A percentile compares a stretch with the other conserved stretches of the same genome.
Evolutionary conservation across 2,113 vertebrate species (phyloP).

Genomic region (Proterorhinus semilunaris): DNA sequence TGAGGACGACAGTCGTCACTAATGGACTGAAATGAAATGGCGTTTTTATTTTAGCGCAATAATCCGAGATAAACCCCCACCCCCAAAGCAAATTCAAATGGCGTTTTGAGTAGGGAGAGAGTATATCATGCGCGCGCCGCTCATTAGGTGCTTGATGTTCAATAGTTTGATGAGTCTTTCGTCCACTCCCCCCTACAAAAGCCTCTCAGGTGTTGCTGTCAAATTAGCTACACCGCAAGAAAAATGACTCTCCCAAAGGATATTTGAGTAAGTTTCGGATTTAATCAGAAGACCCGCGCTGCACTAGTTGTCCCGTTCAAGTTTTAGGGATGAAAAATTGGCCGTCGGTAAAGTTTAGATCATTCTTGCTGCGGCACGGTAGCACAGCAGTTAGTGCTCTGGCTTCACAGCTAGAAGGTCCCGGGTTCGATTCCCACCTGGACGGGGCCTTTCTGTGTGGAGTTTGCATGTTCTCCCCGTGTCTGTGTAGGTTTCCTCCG

Average conservation of each 20-base stretch:
- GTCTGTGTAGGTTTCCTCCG: too few relatives aligned
- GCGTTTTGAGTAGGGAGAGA: not conserved
- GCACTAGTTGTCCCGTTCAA: not conserved
- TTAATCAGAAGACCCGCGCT: slow-evolving; percentile 10
- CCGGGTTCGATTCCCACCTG: too few relatives aligned
- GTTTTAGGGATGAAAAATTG: not conserved
- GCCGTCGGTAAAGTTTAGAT: not conserved
- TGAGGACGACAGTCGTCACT: slow-evolving; percentile 9
- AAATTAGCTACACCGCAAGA: slow-evolving; percentile 9
- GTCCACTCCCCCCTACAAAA: not conserved
- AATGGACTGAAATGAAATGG: slow-evolving; percentile 15
- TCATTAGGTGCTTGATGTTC: slow-evolving; percentile 1
- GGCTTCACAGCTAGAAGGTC: too few relatives aligned
- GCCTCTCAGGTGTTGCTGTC: not conserved
- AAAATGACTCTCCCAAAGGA: slow-evolving; percentile 13
- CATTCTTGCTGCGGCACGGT: not conserved
- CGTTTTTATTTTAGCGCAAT: slow-evolving; percentile 23
- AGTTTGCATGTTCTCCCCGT: too few relatives aligned
- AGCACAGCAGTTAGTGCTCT: too few relatives aligned
- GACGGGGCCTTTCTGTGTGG: too few relatives aligned
- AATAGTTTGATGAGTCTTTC: not conserved
- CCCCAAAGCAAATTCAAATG: slow-evolving; percentile 13
- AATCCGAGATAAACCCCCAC: slow-evolving; percentile 16
- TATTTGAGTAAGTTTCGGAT: slow-evolving; percentile 31
- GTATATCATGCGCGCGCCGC: not conserved